Conservation (phyloP, 2,113 vertebrate genomes). For the Mungos mungo region DNA sequence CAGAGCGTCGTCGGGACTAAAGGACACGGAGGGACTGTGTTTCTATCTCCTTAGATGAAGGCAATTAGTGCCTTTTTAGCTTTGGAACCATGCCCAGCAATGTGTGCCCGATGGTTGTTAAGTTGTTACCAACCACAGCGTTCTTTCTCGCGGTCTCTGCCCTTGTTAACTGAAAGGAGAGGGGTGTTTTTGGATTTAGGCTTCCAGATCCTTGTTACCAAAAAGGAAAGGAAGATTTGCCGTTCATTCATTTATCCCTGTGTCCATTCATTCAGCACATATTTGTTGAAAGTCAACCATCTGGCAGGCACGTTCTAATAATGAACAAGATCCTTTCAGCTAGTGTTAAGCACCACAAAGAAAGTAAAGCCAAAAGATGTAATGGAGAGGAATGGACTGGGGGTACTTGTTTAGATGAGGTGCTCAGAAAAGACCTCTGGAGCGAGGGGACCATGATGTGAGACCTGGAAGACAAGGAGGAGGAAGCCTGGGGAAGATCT, state of each 20-base stretch:
- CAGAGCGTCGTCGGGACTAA: slow-evolving; percentile 57
- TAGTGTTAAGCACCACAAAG: rapidly evolving
- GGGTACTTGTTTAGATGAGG: neutral
- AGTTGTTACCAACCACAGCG: slow-evolving; percentile 40
- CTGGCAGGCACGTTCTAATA: neutral
- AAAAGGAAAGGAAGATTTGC: neutral
- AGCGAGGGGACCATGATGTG: neutral
- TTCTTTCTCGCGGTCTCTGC: slow-evolving; percentile 39
- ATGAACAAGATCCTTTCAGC: neutral
- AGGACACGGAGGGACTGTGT: slow-evolving; percentile 32
- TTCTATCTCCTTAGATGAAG: slow-evolving; percentile 70
- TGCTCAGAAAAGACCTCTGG: neutral
- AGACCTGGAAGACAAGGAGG: neutral
- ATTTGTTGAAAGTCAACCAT: neutral
- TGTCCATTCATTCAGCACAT: neutral
- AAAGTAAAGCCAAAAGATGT: neutral
- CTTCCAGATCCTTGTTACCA: neutral
- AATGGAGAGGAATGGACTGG: neutral
- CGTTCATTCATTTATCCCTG: neutral
- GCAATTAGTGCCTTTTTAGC: slow-evolving; percentile 73
- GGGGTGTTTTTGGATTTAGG: neutral
- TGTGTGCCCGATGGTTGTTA: slow-evolving; percentile 42
- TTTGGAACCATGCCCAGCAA: slow-evolving; percentile 69
- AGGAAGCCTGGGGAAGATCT: neutral
- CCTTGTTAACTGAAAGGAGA: slow-evolving; percentile 15